These are phyloP conservation scores for Hirtodrosophila trivittata DNA, from an alignment of 2,888 invertebrate species.

Conservation along the genomic window DNA sequence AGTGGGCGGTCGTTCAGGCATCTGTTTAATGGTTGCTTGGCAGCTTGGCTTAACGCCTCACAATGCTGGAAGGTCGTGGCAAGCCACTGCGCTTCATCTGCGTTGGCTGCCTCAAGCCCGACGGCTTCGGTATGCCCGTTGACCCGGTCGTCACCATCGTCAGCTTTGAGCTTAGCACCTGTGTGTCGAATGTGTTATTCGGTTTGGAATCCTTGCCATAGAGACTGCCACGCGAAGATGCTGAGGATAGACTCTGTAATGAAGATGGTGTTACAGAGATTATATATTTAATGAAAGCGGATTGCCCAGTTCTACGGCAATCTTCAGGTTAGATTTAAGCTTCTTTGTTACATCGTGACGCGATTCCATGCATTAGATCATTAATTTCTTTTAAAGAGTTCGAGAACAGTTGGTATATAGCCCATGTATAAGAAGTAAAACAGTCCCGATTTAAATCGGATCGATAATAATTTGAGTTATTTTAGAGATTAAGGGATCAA, in stretches of 20 bases:
- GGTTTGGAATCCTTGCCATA: conserved; percentile 59
- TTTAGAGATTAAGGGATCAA: too few relatives aligned
- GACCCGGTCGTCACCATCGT: conserved; percentile 76
- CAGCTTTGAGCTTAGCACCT: conserved; percentile 56
- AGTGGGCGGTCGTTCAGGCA: conserved; percentile 2
- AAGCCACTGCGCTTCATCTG: conserved; percentile 82
- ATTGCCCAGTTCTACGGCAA: too few relatives aligned
- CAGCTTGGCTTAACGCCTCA: conserved; percentile 73
- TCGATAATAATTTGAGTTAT: too few relatives aligned
- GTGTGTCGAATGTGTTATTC: conserved; percentile 43
- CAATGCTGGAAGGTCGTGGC: conserved; percentile 80
- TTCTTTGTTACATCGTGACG: too few relatives aligned
- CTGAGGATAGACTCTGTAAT: conserved; percentile 82
- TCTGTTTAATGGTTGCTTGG: conserved; percentile 8
- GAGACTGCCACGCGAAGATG: conserved; percentile 81
- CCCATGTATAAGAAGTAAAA: too few relatives aligned
- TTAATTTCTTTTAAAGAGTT: too few relatives aligned
- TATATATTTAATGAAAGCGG: background rate
- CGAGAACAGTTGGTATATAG: too few relatives aligned
- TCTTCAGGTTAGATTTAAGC: too few relatives aligned
- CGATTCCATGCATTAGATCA: too few relatives aligned
- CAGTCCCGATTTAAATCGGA: too few relatives aligned
- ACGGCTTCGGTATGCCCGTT: conserved; percentile 82
- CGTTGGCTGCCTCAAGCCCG: conserved; percentile 81
- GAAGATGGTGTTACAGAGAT: background rate